Base-by-base conservation (phyloP, 1,140 invertebrate species). In the Drosophila parvula region DNA sequence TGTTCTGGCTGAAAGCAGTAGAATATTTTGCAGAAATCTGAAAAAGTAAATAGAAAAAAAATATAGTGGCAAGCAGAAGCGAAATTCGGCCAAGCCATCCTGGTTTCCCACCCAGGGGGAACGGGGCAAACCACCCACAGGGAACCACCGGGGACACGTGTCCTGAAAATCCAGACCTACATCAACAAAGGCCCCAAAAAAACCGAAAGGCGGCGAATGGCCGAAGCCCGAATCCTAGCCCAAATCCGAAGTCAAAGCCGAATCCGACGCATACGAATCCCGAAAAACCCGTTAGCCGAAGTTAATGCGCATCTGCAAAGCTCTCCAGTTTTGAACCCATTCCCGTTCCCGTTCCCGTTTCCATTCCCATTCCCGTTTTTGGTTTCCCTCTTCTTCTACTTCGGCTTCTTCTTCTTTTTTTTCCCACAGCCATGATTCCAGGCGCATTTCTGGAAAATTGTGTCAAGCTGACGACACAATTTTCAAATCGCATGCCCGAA, bases 81-180 rank as follows among this genome's bases (percentile, higher is more conserved):
- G 16, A 36, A 53, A 53, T 53, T 53, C 51, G 51, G 51, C 32
- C 51, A 53, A 38, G 34, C 18, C 50, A 51, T 51, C 10, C 10
- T n/a, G 1, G 32, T 3, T 22, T 22, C 22, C 32, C 50, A 22
- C 12, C 32, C 18, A 9, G 16, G 40, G 7, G 18, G 9, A 47
- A 51, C n/a, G 10, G 34, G 34, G 34, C 28, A n/a, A 40, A 7
- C 34, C 32, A 34, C 68, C 57, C 43, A 41, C 16, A 27, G 44
- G 41, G 43, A 27, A 67, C 45, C 61, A 51, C 65, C 36, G 62
- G 65, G 65, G 61, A 84, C 78, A 83, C 81, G 81, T 91, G 90
- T 75, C 88, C 90, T 79, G 70, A 89, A 91, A 90, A 88, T 91
- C 90, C 86, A 91, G 90, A 90, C 85, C 90, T 91, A 91, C 90